Evolutionary conservation across 2,113 vertebrate species (phyloP), one percentile per base, ranked within the genome.

Genomic region (Cheilinus undulatus): DNA sequence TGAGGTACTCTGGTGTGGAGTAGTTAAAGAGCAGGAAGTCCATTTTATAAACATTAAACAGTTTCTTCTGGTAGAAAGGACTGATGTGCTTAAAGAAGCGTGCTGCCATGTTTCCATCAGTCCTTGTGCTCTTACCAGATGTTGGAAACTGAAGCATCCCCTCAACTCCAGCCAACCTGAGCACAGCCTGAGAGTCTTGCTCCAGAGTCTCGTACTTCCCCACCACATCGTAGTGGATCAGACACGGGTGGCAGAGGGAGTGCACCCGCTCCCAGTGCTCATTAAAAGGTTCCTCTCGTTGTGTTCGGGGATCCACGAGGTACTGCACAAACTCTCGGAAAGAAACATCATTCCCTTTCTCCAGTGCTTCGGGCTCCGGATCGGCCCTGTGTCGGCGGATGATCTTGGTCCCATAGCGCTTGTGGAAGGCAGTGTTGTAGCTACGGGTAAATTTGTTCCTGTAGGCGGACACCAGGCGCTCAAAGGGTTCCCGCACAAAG

Each of bases 21-120:
- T 99, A 99, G 84, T 99, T 99, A 77, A 99, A 99, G 19, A 99
- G 95, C 75, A 97, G 85, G 69, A 96, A 99, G 90, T 99, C 98
- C 96, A 99, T 97, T 62, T 94, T 94, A 79, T 99, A 99, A 68
- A 98, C 91, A 83, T 96, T 97, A 71, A 95, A 97, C 57, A 99
- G 95, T 84, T 95, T 96, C 78, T 90, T 95, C 92, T 98, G 97
- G 85, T 97, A 97, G 73, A 96, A 97, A 4, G 96, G 95, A 72
- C 93, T 96, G 91, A 99, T 94, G 73, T 96, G 92, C 75, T 92
- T 90, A 54, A 98, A 99, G 88, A 95, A 98, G 65, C 87, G 92
- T 0, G 92, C 94, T 0, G 97, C 94, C 91, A 95, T 96, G 81
- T 93, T 80, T 0, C 93, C 93, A 0, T 94, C 95, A 0, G 96